Evolutionary conservation across 1,140 invertebrate species (phyloP).

Genomic region (Papilio glaucus): DNA sequence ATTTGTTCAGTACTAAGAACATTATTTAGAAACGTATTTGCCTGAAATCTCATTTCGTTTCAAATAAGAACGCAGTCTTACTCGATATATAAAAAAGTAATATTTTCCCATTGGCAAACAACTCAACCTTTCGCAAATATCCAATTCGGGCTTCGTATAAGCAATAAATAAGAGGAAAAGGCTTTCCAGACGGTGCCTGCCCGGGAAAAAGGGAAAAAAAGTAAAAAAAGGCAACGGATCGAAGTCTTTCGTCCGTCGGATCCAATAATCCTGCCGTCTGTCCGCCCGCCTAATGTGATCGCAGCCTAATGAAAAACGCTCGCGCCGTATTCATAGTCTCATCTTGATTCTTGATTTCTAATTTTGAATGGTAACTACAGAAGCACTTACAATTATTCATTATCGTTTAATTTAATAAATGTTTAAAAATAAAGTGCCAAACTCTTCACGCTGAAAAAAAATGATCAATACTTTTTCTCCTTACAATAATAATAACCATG

Average conservation of each 20-base stretch:
- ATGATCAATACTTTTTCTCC: no score
- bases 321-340: conserved; percentile 53
- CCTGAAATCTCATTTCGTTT: conserved; percentile 41
- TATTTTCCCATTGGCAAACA: conserved; percentile 72
- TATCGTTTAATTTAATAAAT: no score
- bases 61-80: conserved; percentile 53
- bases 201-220: conserved; percentile 57
- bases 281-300: conserved; percentile 81
- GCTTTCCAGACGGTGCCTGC: conserved; percentile 75
- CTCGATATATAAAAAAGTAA: conserved; percentile 58
- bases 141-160: conserved; percentile 81
- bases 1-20: conserved; percentile 13
- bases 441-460: no score
- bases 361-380: neutral
- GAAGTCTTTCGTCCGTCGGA: conserved; percentile 80
- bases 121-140: conserved; percentile 78
- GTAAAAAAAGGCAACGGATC: conserved; percentile 74
- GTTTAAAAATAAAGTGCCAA: no score
- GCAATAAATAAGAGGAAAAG: conserved; percentile 83
- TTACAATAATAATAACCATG: no score
- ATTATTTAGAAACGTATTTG: conserved; percentile 32
- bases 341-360: neutral
- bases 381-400: no score
- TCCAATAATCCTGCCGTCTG: conserved; percentile 81
- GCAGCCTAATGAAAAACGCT: conserved; percentile 81